Percentiles rank a stretch among this genome's conserved stretches.
phyloP scores from a whole-genome alignment of 2,113 vertebrate genomes.

The Notarius quadriscutis region DNA sequence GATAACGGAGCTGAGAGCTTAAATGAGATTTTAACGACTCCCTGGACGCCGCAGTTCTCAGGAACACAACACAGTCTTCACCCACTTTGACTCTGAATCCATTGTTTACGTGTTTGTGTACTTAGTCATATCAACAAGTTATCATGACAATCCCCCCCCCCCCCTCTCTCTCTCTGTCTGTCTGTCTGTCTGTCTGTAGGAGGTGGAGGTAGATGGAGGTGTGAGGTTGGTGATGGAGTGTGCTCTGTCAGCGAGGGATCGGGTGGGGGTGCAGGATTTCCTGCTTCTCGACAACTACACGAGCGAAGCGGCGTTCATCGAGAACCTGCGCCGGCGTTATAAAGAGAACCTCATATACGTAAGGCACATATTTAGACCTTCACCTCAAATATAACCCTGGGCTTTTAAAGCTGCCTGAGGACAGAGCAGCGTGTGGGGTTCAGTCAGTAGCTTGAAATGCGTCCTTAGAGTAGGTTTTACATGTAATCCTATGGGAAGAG shows the following conservation, averaged over 20 bases:
- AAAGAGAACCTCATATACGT: conserved; percentile 96
- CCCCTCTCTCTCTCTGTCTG: not conserved
- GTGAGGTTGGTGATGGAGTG: conserved; percentile 94
- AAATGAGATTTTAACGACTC: conserved; percentile 60
- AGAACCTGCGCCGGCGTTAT: conserved; percentile 91
- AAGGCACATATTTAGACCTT: conserved; percentile 53
- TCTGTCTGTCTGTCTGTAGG: conserved; percentile 67
- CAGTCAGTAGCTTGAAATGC: too few species aligned
- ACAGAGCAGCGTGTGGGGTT: not conserved
- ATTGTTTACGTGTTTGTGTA: conserved; percentile 7
- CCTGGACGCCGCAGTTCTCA: conserved; percentile 60
- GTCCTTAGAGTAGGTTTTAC: not conserved
- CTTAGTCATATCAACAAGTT: conserved; percentile 2
- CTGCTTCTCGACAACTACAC: conserved; percentile 95
- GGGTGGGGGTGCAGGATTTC: conserved; percentile 96
- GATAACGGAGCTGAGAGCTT: conserved; percentile 61
- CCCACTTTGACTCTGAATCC: conserved; percentile 52
- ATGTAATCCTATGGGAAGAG: too few species aligned
- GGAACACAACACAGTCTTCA: conserved; percentile 51
- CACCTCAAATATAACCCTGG: conserved; percentile 62
- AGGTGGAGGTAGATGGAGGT: conserved; percentile 84
- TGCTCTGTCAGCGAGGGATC: conserved; percentile 89
- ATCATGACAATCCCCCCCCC: not conserved
- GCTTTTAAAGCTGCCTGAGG: not conserved
- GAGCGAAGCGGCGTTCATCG: conserved; percentile 94